Percentiles rank a stretch among this genome's conserved stretches.
Evolutionary conservation across 53 echinoderm and acorn worm genomes (phyloP).

Genomic region (Hippasteria phrygiana): DNA sequence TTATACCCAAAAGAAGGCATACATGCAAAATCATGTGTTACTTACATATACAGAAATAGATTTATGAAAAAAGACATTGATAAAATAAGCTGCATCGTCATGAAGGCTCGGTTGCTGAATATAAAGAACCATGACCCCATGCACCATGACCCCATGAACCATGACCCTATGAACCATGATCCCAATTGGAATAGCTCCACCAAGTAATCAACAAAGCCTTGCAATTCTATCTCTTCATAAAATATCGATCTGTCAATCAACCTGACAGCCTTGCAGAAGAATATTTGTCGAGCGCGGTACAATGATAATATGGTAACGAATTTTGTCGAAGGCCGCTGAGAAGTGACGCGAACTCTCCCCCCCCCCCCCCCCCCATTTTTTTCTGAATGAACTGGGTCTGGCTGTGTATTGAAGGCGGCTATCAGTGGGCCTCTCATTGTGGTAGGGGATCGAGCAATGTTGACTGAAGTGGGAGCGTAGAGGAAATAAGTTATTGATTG

Average conservation of each 20-base stretch:
- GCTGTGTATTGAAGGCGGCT: constrained; percentile 23
- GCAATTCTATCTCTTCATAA: not conserved
- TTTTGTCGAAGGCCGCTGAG: constrained; percentile 11
- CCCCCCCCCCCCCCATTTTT: not conserved
- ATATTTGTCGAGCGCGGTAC: not conserved
- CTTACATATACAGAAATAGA: no score
- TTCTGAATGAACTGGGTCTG: constrained; percentile 42
- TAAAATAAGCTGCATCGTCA: no score
- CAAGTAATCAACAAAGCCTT: not conserved
- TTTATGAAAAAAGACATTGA: no score
- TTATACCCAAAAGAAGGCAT: no score
- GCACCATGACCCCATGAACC: no score
- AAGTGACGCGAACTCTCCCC: constrained; percentile 38
- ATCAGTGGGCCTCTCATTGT: constrained; percentile 37
- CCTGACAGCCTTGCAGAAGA: not conserved
- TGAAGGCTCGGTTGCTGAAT: no score
- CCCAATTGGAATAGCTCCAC: not conserved
- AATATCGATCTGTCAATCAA: not conserved
- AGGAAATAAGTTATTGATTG: constrained; percentile 61
- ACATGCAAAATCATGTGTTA: no score
- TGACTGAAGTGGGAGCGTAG: not conserved
- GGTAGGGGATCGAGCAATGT: constrained; percentile 20
- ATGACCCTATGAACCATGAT: not conserved
- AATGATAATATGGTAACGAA: not conserved
- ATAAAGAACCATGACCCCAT: no score